Conservation (phyloP, 2,888 invertebrate species). For the Callyntrura guangdongensis region DNA sequence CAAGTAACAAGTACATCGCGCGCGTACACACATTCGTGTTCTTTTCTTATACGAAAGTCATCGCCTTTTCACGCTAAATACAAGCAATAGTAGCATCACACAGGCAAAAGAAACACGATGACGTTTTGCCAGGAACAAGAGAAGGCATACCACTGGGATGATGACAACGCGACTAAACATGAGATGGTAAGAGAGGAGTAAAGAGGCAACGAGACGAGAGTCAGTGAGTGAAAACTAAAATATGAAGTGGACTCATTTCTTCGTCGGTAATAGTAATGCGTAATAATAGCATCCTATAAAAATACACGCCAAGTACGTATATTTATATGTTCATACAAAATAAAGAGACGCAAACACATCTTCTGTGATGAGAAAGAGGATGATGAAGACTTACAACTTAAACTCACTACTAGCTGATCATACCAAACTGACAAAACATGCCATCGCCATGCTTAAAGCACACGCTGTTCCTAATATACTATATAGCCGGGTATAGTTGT, state of each 20-base stretch:
- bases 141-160: background rate
- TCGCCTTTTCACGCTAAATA: background rate
- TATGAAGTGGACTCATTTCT: conserved; percentile 36
- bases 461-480: no score
- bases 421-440: background rate
- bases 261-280: background rate
- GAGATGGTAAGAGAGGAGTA: background rate
- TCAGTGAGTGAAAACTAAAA: conserved; percentile 15
- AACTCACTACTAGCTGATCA: conserved; percentile 41
- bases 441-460: no score
- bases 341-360: background rate
- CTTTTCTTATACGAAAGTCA: conserved; percentile 1
- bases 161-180: background rate
- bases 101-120: conserved; percentile 18
- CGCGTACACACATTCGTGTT: background rate
- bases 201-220: no score
- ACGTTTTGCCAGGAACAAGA: conserved; percentile 30
- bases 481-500: no score
- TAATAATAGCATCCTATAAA: background rate
- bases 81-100: background rate
- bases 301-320: background rate
- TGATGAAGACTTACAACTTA: conserved; percentile 59
- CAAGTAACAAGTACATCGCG: background rate
- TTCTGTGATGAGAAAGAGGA: conserved; percentile 38
- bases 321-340: background rate